Percentiles rank a stretch among this genome's conserved stretches.
Conservation (phyloP, 2,797 vertebrate species). For the Orestias chungarensis region DNA sequence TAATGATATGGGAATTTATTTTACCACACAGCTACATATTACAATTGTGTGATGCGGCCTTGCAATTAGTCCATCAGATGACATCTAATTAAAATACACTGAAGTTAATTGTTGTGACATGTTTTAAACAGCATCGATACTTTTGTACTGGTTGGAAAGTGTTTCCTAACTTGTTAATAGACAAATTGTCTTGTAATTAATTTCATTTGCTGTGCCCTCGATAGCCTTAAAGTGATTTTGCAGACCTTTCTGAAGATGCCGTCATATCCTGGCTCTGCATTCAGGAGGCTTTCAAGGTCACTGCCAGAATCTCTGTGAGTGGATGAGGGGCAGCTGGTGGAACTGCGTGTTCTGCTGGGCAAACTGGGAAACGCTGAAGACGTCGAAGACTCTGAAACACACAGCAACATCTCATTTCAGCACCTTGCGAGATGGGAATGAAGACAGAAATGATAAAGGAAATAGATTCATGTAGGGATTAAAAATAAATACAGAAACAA, state of each 20-base stretch:
- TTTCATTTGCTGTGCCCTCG: not conserved
- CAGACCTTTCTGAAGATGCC: conserved; percentile 88
- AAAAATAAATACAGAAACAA: not conserved
- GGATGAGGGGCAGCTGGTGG: conserved; percentile 62
- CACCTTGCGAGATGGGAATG: not conserved
- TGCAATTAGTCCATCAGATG: not conserved
- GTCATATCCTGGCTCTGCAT: conserved; percentile 83
- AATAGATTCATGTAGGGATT: not conserved
- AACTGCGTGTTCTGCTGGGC: conserved; percentile 64
- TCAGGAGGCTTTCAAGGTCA: conserved; percentile 84
- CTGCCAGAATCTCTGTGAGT: conserved; percentile 83
- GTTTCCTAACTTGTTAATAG: too few species aligned
- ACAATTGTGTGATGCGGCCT: not conserved
- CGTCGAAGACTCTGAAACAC: conserved; percentile 80
- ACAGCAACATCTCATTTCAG: conserved; percentile 16
- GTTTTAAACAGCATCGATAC: not conserved
- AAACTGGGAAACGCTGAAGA: conserved; percentile 78
- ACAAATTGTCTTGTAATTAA: too few species aligned
- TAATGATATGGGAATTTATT: not conserved
- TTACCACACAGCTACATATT: not conserved
- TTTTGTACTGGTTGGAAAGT: too few species aligned
- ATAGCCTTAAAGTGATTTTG: not conserved
- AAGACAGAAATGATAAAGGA: not conserved
- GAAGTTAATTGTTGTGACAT: not conserved
- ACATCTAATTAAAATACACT: not conserved